These are phyloP conservation scores for Agonopterix subpropinquella DNA, from an alignment of 2,888 invertebrate species.

Conservation along the genomic window DNA sequence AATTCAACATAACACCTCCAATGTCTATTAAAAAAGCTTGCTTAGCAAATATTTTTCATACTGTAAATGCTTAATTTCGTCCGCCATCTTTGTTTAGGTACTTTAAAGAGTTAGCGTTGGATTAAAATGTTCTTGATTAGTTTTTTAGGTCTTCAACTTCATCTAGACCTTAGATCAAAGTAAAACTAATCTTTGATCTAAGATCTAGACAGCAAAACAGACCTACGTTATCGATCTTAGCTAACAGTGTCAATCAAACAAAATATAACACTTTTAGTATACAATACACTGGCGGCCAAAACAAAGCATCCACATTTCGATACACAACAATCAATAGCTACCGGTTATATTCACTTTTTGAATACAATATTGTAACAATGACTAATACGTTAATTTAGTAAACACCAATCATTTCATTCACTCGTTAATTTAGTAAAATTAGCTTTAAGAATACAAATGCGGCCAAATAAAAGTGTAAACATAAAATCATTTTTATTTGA, in stretches of 20 bases:
- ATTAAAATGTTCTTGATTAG: too few relatives aligned
- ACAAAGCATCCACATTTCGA: conserved; percentile 15
- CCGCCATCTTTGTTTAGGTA: background rate
- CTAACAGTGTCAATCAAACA: too few relatives aligned
- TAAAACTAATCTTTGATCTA: too few relatives aligned
- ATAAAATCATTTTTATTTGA: conserved; percentile 2
- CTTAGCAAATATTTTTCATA: conserved; percentile 34
- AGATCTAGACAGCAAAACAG: too few relatives aligned
- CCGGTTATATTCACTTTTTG: conserved; percentile 22
- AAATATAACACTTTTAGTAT: conserved; percentile 13
- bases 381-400: conserved; percentile 1
- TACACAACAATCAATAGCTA: conserved; percentile 45
- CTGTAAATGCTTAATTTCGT: conserved; percentile 8
- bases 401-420: conserved; percentile 1
- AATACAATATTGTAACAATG: conserved; percentile 20
- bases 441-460: conserved; percentile 17
- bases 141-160: too few relatives aligned
- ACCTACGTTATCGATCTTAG: too few relatives aligned
- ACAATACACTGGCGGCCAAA: conserved; percentile 10
- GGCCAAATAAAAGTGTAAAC: conserved; percentile 20
- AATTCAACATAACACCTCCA: conserved; percentile 40
- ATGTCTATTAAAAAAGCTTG: conserved; percentile 41
- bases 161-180: too few relatives aligned
- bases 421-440: conserved; percentile 8
- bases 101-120: too few relatives aligned